Conservation (phyloP, 2,113 vertebrate genomes). For the Sprattus sprattus region DNA sequence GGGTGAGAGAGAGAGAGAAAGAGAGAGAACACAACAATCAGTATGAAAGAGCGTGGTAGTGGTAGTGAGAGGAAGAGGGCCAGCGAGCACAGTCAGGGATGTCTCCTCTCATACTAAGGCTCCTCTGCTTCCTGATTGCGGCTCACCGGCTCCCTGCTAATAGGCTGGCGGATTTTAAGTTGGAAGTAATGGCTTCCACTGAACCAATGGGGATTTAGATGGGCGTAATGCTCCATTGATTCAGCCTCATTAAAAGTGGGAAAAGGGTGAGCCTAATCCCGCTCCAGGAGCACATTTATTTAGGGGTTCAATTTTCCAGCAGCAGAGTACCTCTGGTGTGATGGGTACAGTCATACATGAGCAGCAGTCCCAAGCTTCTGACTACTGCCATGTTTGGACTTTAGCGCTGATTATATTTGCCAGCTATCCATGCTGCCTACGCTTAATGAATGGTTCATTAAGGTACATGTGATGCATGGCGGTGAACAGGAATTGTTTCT, state of each 20-base stretch:
- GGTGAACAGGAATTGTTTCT: neutral
- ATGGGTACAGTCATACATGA: constrained; percentile 35
- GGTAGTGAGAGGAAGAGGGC: too few species aligned
- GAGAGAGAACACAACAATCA: neutral
- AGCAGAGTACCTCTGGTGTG: constrained; percentile 32
- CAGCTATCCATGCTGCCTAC: neutral
- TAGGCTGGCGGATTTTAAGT: constrained; percentile 50
- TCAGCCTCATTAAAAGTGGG: constrained; percentile 57
- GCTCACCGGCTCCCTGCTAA: constrained; percentile 44
- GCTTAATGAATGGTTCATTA: neutral
- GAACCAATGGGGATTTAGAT: constrained; percentile 52
- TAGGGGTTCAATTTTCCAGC: constrained; percentile 52
- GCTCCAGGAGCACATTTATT: constrained; percentile 59
- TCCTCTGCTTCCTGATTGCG: constrained; percentile 31
- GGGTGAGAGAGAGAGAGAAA: constrained; percentile 2
- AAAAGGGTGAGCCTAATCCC: constrained; percentile 51
- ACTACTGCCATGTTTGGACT: neutral
- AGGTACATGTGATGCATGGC: neutral
- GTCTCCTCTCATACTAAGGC: constrained; percentile 31
- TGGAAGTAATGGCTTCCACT: constrained; percentile 45
- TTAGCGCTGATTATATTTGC: neutral
- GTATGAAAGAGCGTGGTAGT: neutral
- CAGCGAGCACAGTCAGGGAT: constrained; percentile 3
- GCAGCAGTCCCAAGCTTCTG: constrained; percentile 37
- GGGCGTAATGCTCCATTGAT: constrained; percentile 51